Base-by-base conservation (phyloP, 2,113 vertebrate genomes). In the Ceyx cyanopectus region DNA sequence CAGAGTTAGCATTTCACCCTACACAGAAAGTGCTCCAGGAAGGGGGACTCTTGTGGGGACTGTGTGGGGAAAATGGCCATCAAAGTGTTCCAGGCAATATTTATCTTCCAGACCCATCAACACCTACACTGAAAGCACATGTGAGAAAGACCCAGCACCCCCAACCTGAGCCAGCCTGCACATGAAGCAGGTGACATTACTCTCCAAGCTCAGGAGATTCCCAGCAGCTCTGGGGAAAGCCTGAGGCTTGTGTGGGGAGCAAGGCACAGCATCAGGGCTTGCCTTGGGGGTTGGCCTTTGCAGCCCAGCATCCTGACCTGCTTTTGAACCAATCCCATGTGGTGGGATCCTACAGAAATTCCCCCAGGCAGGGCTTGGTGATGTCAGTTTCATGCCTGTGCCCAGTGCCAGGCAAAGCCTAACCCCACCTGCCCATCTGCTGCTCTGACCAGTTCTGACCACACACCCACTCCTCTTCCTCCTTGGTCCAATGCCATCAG, bases 111-210 rank as follows among this genome's bases (percentile, higher is more conserved):
- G 48, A 57, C n/a, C 40, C 91, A 41, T 34, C 66, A 66, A 5
- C 37, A 16, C 23, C 60, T 67, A 1, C 9, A 26, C 22, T 19
- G 57, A 50, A 67, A 68, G 73, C 65, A 67, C 27, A 8, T 0
- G 5, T 29, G 67, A 54, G 51, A 34, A 81, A 43, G 24, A 11
- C 61, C 46, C 87, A 48, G 76, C 81, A 53, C 16, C 22, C 57
- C 26, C 3, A 22, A 10, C 15, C 22, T 53, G 34, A 78, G 61
- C n/a, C 61, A 79, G 77, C 81, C 81, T 0, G 0, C 48, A 58
- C 41, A 30, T 0, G 0, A 4, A 26, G 80, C n/a, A 29, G 20
- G 48, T 57, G 32, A 17, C 3, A 3, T 27, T 57, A 15, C 62
- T 85, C 29, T 63, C 53, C 69, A 18, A 54, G 66, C n/a, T 24